Base-by-base conservation (phyloP, 1,140 invertebrate species). In the Drosophila rhopaloa region DNA sequence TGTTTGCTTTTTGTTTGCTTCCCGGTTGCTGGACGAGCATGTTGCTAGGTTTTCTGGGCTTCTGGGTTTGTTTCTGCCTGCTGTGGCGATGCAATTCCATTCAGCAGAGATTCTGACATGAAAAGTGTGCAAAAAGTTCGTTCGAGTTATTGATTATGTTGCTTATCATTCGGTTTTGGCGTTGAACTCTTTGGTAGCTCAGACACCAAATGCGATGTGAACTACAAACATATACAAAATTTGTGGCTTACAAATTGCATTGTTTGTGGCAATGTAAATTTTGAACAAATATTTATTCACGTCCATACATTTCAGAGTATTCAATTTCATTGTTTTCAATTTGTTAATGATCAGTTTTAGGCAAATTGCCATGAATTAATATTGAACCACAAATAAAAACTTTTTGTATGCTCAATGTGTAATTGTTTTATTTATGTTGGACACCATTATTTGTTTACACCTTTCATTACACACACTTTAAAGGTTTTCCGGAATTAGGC, bases 61-160 rank as follows among this genome's bases (percentile, higher is more conserved):
- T 24, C 51, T 50, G 53, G 40, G 59, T 40, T 61, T 48, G 16
- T 38, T 53, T 24, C 32, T 47, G 58, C 24, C 14, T 66, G 59
- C 58, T 46, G 27, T 11, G 8, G 48, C 48, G 27, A 62, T 41
- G 38, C 60, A 66, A 46, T 27, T 27, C 35, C 62, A 38, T 24
- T 35, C 37, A 56, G 19, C 53, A 55, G 37, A 7, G 53, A 38
- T 16, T 43, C 14, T 13, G 13, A n/a, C 29, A 37, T 29, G 37
- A 41, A 61, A 62, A 62, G 62, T 48, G 57, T 7, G 29, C 35
- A 11, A 68, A 59, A 65, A 67, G 37, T 53, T 66, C 4, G 29
- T 14, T 24, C 14, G 37, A 46, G 38, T 29, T 60, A 68, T 67
- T 66, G 65, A 68, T 68, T 68, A 66, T 60, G 61, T 53, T 68